Evolutionary conservation across 1,140 invertebrate species (phyloP), one percentile per base, ranked within the genome.

Genomic region (Drosophila teissieri): DNA sequence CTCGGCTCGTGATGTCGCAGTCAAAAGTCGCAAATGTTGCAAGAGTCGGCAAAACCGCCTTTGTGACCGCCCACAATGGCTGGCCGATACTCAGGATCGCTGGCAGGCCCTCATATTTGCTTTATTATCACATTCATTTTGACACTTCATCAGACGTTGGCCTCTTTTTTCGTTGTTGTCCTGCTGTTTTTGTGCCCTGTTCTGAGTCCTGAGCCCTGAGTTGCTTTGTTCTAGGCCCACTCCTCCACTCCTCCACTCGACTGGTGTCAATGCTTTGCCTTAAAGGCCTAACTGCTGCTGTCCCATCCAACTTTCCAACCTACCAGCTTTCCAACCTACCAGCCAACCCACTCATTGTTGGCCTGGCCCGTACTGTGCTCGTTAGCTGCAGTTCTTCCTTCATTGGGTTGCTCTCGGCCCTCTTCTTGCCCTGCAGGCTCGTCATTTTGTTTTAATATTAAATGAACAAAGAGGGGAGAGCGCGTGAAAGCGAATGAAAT

Each of bases 61-160:
- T 88, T 88, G 74, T 78, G 51, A 52, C 51, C 63, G 39, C 55
- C 22, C 37, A 55, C 74, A 77, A 68, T 60, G 24, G 34, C 42
- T n/a, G 55, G 61, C 62, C 49, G 39, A 75, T 56, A 48, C 73
- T 73, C 65, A 48, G 67, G 27, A 48, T 36, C 60, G 44, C 34
- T 55, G 17, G 19, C 53, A 40, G 31, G 10, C 36, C 53, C 52
- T 74, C 80, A 72, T 76, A 83, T 89, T 88, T 89, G 76, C 83
- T 89, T 69, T 84, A 80, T 89, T 88, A 88, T 88, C 81, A 70
- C 83, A 88, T 88, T 83, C 84, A 88, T 88, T 88, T 88, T 89
- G 85, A 89, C 84, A 88, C 84, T 88, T 88, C 84, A 88, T 88
- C 84, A 88, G 84, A 78, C 84, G 84, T 84, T 88, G 84, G 84